phyloP scores from a whole-genome alignment of 2,113 vertebrate species.

The Siniperca knerii region DNA sequence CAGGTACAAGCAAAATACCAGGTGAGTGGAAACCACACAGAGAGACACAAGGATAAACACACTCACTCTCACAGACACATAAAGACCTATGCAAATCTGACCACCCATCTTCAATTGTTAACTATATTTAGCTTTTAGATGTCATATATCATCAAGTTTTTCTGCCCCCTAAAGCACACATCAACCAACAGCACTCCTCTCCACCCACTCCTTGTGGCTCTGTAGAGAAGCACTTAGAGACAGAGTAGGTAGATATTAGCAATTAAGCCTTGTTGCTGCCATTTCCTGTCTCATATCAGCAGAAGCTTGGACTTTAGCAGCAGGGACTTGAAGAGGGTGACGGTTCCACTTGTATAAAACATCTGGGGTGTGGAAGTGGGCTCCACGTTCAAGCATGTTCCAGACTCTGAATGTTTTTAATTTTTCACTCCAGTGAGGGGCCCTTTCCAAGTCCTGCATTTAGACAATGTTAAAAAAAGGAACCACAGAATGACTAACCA shows the following conservation, averaged over 20 bases:
- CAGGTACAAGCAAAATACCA: constrained; percentile 69
- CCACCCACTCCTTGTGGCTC: constrained; percentile 78
- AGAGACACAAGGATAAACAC: constrained; percentile 34
- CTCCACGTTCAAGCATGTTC: constrained; percentile 34
- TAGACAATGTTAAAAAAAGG: constrained; percentile 61
- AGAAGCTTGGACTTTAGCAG: constrained; percentile 66
- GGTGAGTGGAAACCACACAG: constrained; percentile 59
- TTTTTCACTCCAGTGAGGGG: constrained; percentile 77
- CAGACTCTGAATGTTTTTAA: constrained; percentile 49
- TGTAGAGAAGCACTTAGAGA: constrained; percentile 86
- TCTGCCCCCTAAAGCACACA: constrained; percentile 68
- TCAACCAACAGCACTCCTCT: constrained; percentile 46
- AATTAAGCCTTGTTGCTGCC: constrained; percentile 80
- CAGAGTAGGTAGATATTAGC: constrained; percentile 79
- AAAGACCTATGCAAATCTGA: constrained; percentile 51
- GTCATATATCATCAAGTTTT: constrained; percentile 82
- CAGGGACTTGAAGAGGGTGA: constrained; percentile 42
- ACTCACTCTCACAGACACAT: constrained; percentile 31
- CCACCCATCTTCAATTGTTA: constrained; percentile 26
- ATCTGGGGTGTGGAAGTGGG: constrained; percentile 45
- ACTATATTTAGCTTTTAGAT: constrained; percentile 82
- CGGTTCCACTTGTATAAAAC: constrained; percentile 61
- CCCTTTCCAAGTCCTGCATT: constrained; percentile 61
- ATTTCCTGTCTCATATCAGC: constrained; percentile 86
- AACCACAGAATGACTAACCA: constrained; percentile 16